Conservation (phyloP, 1,140 invertebrate species). For the Marisa cornuarietis region DNA sequence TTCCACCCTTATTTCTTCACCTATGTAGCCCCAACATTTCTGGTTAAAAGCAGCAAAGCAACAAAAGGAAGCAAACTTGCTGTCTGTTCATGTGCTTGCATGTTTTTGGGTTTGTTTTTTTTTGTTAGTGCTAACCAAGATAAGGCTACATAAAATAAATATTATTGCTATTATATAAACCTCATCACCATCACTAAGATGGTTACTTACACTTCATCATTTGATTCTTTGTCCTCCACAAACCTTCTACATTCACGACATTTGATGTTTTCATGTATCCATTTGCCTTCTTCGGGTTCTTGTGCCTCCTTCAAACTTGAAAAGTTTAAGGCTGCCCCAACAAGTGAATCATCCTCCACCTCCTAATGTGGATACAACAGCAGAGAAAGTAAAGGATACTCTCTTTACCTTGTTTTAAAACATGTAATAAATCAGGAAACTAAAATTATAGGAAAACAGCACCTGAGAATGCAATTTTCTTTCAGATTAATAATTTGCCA, state of each 20-base stretch:
- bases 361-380: not conserved
- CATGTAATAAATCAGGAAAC: not conserved
- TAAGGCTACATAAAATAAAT: too few relatives aligned
- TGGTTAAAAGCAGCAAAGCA: too few relatives aligned
- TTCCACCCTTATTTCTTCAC: too few relatives aligned
- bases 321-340: not conserved
- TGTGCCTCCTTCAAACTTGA: not conserved
- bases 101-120: too few relatives aligned
- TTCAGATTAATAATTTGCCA: not conserved
- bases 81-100: too few relatives aligned
- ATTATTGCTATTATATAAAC: too few relatives aligned
- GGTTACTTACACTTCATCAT: slow-evolving; percentile 4
- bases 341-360: not conserved
- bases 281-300: slow-evolving; percentile 18
- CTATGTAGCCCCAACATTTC: too few relatives aligned
- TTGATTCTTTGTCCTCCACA: slow-evolving; percentile 27
- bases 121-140: too few relatives aligned
- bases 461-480: not conserved
- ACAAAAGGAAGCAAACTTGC: too few relatives aligned
- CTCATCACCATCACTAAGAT: not conserved
- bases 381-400: not conserved
- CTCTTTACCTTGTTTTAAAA: not conserved
- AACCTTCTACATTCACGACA: slow-evolving; percentile 31
- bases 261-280: slow-evolving; percentile 37
- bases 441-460: too few relatives aligned